Evolutionary conservation across 2,888 invertebrate genomes (phyloP).

Genomic region (Coleophora deauratella): DNA sequence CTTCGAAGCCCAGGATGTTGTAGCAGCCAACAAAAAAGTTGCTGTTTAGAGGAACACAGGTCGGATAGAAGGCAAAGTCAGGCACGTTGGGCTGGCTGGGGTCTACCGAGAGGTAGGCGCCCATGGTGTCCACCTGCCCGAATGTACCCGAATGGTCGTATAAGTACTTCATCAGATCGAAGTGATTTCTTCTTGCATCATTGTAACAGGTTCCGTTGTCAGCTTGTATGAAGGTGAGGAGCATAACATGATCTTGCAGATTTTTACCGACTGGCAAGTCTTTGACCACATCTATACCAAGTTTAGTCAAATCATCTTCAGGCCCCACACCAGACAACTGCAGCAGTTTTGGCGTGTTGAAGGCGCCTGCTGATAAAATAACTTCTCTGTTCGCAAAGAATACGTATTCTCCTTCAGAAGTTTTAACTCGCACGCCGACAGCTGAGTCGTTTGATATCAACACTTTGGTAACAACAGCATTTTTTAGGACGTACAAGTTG

Average conservation of each 20-base stretch:
- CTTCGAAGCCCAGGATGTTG: conserved; percentile 30
- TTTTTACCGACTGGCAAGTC: conserved; percentile 53
- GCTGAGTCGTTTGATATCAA: conserved; percentile 34
- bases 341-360: conserved; percentile 50
- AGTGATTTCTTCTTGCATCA: conserved; percentile 19
- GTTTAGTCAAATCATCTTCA: conserved; percentile 28
- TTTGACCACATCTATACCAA: conserved; percentile 31
- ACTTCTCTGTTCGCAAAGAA: conserved; percentile 43
- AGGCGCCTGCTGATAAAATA: conserved; percentile 48
- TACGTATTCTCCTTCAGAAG: conserved; percentile 19
- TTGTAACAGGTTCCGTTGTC: conserved; percentile 40
- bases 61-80: conserved; percentile 50
- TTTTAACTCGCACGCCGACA: conserved; percentile 32
- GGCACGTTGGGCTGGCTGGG: conserved; percentile 28
- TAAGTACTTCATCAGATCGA: conserved; percentile 43
- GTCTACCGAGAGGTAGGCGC: conserved; percentile 34
- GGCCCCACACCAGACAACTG: conserved; percentile 54
- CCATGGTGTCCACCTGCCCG: conserved; percentile 38
- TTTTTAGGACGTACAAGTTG: conserved; percentile 40
- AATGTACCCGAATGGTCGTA: conserved; percentile 38
- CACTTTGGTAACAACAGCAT: conserved; percentile 39
- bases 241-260: conserved; percentile 52
- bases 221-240: conserved; percentile 36
- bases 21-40: conserved; percentile 31
- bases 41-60: conserved; percentile 29